phyloP scores from a whole-genome alignment of 2,113 vertebrate species.

The Anguilla japonica region DNA sequence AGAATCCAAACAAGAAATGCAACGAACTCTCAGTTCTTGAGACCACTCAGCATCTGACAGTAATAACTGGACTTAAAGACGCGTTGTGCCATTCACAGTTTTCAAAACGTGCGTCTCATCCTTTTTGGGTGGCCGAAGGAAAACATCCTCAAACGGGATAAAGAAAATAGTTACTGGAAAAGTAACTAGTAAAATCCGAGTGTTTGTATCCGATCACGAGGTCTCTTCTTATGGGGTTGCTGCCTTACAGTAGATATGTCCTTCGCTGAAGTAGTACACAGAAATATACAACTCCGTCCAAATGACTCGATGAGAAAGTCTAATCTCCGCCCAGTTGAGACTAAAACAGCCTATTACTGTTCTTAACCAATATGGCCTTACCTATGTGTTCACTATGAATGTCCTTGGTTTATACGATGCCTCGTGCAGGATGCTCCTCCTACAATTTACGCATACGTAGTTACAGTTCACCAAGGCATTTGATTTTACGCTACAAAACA shows the following conservation, averaged over 20 bases:
- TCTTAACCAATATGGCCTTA: slow-evolving; percentile 11
- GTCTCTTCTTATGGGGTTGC: slow-evolving; percentile 11
- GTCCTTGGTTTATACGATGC: slow-evolving; percentile 37
- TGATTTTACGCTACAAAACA: background rate
- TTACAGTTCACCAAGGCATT: background rate
- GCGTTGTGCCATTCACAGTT: slow-evolving; percentile 5
- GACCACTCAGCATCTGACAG: slow-evolving; percentile 10
- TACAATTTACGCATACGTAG: background rate
- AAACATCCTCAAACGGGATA: slow-evolving; percentile 20
- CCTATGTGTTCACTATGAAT: slow-evolving; percentile 27
- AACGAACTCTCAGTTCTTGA: background rate
- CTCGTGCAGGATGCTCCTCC: slow-evolving; percentile 33
- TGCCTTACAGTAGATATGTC: slow-evolving; percentile 13
- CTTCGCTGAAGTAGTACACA: slow-evolving; percentile 22
- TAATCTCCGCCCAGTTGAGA: slow-evolving; percentile 40
- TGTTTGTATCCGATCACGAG: slow-evolving; percentile 25
- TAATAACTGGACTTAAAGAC: slow-evolving; percentile 4
- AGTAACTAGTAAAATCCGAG: background rate
- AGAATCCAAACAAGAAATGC: slow-evolving; percentile 21
- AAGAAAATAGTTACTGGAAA: background rate
- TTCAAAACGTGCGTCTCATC: slow-evolving; percentile 6
- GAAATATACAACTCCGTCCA: slow-evolving; percentile 26
- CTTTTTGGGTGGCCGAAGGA: background rate
- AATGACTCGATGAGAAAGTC: slow-evolving; percentile 30
- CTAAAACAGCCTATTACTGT: slow-evolving; percentile 40